These are phyloP conservation scores for Stictocephala bisonia DNA, from an alignment of 2,888 invertebrate species.

Conservation along the genomic window DNA sequence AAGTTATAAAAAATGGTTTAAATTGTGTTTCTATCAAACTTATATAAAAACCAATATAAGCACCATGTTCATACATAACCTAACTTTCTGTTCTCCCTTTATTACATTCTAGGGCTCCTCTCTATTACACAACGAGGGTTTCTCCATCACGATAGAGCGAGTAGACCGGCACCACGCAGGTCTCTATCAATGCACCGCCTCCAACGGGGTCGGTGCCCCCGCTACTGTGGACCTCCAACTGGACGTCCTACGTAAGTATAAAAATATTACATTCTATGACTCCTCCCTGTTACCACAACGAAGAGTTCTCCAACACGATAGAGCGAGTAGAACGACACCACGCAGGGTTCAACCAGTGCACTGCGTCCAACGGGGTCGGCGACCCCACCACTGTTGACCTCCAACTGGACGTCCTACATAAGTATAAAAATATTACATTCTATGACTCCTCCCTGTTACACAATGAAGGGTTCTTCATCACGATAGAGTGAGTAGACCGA, in stretches of 20 bases:
- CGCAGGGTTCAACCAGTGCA: not conserved
- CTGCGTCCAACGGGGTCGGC: not conserved
- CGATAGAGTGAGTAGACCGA: conserved; percentile 1
- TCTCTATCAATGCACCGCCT: conserved; percentile 32
- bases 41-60: too few species aligned
- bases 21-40: too few species aligned
- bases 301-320: not conserved
- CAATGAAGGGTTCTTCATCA: conserved; percentile 4
- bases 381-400: not conserved
- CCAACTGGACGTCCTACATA: not conserved
- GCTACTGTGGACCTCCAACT: conserved; percentile 38
- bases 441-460: too few species aligned
- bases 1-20: too few species aligned
- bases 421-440: too few species aligned
- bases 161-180: conserved; percentile 40
- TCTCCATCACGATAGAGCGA: conserved; percentile 36
- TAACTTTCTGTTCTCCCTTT: too few species aligned
- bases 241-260: conserved; percentile 37
- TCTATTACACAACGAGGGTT: conserved; percentile 34
- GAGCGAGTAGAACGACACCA: conserved; percentile 3
- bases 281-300: too few species aligned
- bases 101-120: too few species aligned
- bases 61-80: too few species aligned
- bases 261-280: too few species aligned
- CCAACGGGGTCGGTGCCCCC: conserved; percentile 33